phyloP scores from a whole-genome alignment of 2,113 vertebrate genomes.

The Puma concolor region DNA sequence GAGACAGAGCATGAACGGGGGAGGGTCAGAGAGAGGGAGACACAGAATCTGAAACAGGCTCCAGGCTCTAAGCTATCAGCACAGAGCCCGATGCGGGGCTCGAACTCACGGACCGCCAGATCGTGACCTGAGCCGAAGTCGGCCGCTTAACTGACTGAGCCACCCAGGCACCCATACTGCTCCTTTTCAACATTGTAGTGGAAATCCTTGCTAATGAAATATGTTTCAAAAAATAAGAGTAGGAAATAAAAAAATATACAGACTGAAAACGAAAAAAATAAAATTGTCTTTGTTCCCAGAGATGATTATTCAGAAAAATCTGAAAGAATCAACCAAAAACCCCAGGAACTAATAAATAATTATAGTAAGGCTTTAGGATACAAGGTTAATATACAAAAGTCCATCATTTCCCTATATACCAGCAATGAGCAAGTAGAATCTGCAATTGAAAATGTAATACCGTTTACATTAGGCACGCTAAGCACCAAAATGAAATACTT shows the following conservation, averaged over 20 bases:
- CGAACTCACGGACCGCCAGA: too few species aligned
- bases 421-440: not conserved
- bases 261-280: not conserved
- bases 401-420: not conserved
- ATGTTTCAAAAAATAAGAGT: not conserved
- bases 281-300: not conserved
- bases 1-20: too few species aligned
- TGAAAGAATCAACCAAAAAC: not conserved
- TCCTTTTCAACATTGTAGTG: not conserved
- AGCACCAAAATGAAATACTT: not conserved
- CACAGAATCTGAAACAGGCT: too few species aligned
- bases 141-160: too few species aligned
- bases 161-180: not conserved
- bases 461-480: not conserved
- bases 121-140: too few species aligned
- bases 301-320: not conserved
- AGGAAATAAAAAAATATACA: not conserved
- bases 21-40: too few species aligned
- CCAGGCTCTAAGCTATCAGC: too few species aligned
- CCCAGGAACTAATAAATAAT: not conserved
- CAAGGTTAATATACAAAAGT: not conserved
- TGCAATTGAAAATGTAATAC: not conserved
- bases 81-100: too few species aligned
- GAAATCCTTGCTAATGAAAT: not conserved
- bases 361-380: not conserved